Base-by-base conservation (phyloP, 2,113 vertebrate species). In the Pandion haliaetus region DNA sequence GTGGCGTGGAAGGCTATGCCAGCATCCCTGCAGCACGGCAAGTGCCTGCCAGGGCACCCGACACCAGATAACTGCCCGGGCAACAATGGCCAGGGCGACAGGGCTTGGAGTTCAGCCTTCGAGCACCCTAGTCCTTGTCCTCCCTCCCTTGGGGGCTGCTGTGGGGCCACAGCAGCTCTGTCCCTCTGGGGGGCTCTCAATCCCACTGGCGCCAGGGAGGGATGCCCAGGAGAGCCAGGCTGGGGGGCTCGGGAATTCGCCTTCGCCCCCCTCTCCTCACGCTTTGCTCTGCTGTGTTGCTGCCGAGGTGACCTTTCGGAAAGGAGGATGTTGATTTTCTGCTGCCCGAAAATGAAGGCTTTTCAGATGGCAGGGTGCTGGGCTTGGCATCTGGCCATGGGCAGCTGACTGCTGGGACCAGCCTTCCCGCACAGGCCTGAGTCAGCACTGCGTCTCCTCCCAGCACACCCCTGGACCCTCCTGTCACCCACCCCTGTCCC, bases 381-480 rank as follows among this genome's bases (percentile, higher is more conserved):
- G 36, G 31, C 40, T 29, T 79, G 86, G 83, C 45, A 2, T 14
- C 44, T 8, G 45, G 61, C 84, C 70, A 52, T 1, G 4, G 81
- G 65, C 61, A 76, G 78, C 87, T 85, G 62, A 23, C 40, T 61
- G 61, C 65, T 1, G 8, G 50, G 34, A 58, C 59, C 85, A 70
- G 10, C 19, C 13, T 28, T 77, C 40, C 52, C 2, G 0, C 47
- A 4, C 2, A 1, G 65, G 25, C 57, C 84, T 72, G 61, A 59
- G 21, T 50, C 70, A 59, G 44, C 2, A 0, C 59, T 0, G 0
- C 2, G 2, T 54, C 36, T 58, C 4, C 2, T 44, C 66, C 62
- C 52, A 38, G 57, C 3, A 4, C 58, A 24, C 15, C 21, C 45
- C 38, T 5, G 14, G 73, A 26, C 34, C 1, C 0, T 36, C 36